A percentile compares a stretch with the other conserved stretches of the same genome.
These are phyloP conservation scores for Drosophila buzzatii DNA, from an alignment of 2,888 invertebrate genomes.

Conservation along the genomic window DNA sequence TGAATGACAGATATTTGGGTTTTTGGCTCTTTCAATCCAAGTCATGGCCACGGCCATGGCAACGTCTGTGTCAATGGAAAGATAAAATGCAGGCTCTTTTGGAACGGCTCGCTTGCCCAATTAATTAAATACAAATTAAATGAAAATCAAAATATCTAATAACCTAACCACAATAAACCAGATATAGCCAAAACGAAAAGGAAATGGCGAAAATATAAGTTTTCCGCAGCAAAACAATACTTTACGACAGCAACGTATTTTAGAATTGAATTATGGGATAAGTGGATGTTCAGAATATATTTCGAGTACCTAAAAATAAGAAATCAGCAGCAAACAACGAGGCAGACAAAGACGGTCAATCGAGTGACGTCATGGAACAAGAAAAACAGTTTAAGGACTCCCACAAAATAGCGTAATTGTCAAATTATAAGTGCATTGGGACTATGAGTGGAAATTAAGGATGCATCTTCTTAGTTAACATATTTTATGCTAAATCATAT, in stretches of 20 bases:
- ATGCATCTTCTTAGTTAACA: background rate
- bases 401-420: slow-evolving; percentile 10
- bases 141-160: slow-evolving; percentile 29
- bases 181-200: background rate
- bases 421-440: slow-evolving; percentile 8
- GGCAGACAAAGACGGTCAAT: background rate
- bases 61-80: slow-evolving; percentile 7
- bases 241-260: slow-evolving; percentile 21
- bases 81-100: slow-evolving; percentile 20
- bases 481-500: background rate
- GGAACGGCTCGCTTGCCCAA: slow-evolving; percentile 36
- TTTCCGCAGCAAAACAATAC: slow-evolving; percentile 57
- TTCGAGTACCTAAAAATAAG: slow-evolving; percentile 50
- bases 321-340: slow-evolving; percentile 6
- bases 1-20: slow-evolving; percentile 59
- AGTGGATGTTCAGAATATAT: slow-evolving; percentile 60
- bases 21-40: slow-evolving; percentile 28
- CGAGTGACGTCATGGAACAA: slow-evolving; percentile 10
- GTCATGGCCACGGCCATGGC: slow-evolving; percentile 6
- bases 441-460: background rate
- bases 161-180: slow-evolving; percentile 8
- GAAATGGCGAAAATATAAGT: slow-evolving; percentile 22
- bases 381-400: slow-evolving; percentile 16
- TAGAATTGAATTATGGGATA: slow-evolving; percentile 8
- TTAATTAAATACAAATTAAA: slow-evolving; percentile 69